Evolutionary conservation across 2,797 vertebrate genomes (phyloP).

Genomic region (Lacerta viridis): DNA sequence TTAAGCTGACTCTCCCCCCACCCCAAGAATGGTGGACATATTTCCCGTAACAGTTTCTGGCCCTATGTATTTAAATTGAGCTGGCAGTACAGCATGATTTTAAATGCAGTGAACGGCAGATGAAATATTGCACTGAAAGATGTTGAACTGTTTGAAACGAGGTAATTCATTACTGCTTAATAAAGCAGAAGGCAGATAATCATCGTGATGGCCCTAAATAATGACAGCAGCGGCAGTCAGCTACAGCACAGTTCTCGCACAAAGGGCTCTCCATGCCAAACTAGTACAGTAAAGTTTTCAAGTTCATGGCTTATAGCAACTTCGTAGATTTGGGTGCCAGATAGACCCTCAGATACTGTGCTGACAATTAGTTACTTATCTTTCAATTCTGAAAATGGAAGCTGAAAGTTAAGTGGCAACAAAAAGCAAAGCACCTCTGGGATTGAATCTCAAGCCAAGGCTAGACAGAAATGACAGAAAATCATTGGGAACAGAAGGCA

Average conservation of each 20-base stretch:
- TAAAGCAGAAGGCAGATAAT: constrained; percentile 47
- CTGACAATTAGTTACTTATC: constrained; percentile 77
- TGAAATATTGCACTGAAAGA: constrained; percentile 9
- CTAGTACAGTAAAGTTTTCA: constrained; percentile 53
- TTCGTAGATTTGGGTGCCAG: constrained; percentile 55
- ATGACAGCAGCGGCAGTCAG: constrained; percentile 18
- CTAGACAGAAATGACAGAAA: constrained; percentile 82
- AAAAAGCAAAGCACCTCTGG: constrained; percentile 73
- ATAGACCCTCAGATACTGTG: constrained; percentile 69
- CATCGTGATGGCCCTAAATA: not conserved
- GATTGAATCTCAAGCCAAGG: constrained; percentile 59
- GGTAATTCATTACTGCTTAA: constrained; percentile 33
- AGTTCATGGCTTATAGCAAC: constrained; percentile 50
- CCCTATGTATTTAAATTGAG: constrained; percentile 3
- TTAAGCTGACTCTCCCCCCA: not conserved
- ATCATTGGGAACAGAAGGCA: constrained; percentile 80
- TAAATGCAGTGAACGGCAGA: constrained; percentile 35
- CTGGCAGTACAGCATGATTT: not conserved
- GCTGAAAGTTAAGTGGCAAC: constrained; percentile 77
- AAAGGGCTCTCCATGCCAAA: constrained; percentile 56
- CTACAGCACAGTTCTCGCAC: constrained; percentile 30
- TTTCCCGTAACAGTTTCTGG: not conserved
- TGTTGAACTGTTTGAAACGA: constrained; percentile 25
- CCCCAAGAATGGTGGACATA: not conserved
- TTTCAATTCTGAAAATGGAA: constrained; percentile 74